Evolutionary conservation across 2,797 vertebrate genomes (phyloP).

Genomic region (Glyptemys insculpta): DNA sequence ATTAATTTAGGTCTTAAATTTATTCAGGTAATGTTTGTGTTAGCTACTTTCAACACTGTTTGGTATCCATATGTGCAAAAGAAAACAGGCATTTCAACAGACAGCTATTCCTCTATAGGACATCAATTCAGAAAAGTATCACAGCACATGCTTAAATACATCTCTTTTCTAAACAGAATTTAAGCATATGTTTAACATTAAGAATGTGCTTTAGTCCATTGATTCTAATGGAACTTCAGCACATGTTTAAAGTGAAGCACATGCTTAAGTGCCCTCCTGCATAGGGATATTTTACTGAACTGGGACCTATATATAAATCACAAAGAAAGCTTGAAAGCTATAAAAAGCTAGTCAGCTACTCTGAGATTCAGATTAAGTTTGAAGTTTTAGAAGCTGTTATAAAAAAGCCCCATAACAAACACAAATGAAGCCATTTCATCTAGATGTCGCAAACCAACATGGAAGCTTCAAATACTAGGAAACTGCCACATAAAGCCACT

Average conservation of each 20-base stretch:
- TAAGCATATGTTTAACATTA: not conserved
- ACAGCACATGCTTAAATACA: not conserved
- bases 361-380: not conserved
- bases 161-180: not conserved
- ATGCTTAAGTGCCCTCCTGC: not conserved
- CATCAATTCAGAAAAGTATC: not conserved
- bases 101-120: not conserved
- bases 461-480: not conserved
- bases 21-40: not conserved
- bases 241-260: not conserved
- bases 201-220: not conserved
- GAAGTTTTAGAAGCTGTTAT: not conserved
- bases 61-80: not conserved
- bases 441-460: not conserved
- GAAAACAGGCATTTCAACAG: not conserved
- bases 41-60: not conserved
- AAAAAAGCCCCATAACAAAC: not conserved
- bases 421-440: not conserved
- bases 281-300: not conserved
- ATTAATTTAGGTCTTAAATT: not conserved
- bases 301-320: fast-evolving
- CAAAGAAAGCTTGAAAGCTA: not conserved
- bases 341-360: not conserved
- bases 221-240: not conserved
- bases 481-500: not conserved